Evolutionary conservation across 1,140 invertebrate species (phyloP), one percentile per base, ranked within the genome.

Genomic region (Harpegnathos saltator): DNA sequence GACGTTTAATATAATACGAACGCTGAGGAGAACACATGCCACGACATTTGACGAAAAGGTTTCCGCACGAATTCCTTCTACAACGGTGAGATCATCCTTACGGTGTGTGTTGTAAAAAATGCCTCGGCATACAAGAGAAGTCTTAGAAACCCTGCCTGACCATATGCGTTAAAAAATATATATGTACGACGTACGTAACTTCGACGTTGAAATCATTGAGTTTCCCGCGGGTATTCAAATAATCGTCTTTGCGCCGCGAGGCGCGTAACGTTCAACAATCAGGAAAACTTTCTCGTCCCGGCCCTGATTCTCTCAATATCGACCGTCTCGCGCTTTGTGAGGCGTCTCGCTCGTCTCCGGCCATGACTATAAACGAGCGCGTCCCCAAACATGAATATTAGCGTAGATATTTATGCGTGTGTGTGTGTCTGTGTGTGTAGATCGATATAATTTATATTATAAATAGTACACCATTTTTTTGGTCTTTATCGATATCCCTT

Each of bases 181-280:
- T 44, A 44, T 44, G 11, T 80, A 71, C 24, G 38, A 38, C 17
- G n/a, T n/a, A 54, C 33, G 65, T 71, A 80, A 80, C 65, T 59
- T 71, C 17, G 24, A 80, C 54, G 65, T 80, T 71, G 65, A 80
- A 80, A 80, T 58, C 58, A 80, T 80, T 69, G 75, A 80, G 75
- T 71, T 69, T 80, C 52, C 56, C 48, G 9, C 12, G 3, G 29
- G 29, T 3, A 63, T 24, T 52, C 11, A 48, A 62, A 15, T 52
- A 50, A 62, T 50, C 15, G 7, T n/a, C 29, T 1, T 50, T n/a
- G 33, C 24, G 38, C 5, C 63, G 14, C 61, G 62, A 63, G 14
- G 48, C 29, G 17, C 11, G 38, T 44, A 44, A 44, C 12, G 22
- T 19, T n/a, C n/a, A n/a, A 5, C 5, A 7, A 58, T 44, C 38